Conservation (phyloP, 2,113 vertebrate genomes). For the Malurus melanocephalus region DNA sequence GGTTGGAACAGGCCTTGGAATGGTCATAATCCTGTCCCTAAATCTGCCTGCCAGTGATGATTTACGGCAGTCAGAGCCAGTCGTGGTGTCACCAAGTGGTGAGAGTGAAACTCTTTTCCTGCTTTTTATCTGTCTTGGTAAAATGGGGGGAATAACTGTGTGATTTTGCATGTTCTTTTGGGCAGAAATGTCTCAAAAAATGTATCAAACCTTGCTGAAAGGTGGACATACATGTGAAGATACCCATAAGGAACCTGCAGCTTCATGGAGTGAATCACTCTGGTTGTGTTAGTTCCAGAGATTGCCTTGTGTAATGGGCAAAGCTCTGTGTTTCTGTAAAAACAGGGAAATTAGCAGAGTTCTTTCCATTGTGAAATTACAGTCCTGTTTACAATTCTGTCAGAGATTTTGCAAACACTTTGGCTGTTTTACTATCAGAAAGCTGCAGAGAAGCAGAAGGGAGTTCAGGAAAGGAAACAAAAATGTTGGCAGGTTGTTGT, state of each 20-base stretch:
- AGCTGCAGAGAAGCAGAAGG: slow-evolving; percentile 28
- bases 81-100: slow-evolving; percentile 88
- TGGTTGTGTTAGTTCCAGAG: not conserved
- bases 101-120: slow-evolving; percentile 52
- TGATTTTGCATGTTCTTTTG: not conserved
- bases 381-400: not conserved
- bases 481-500: slow-evolving; percentile 36
- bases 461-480: slow-evolving; percentile 21
- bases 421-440: not conserved
- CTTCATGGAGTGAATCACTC: not conserved
- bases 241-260: not conserved
- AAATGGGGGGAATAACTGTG: not conserved
- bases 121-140: not conserved
- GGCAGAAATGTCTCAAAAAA: not conserved
- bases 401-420: not conserved
- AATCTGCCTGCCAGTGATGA: slow-evolving; percentile 86
- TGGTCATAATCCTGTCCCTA: slow-evolving; percentile 88
- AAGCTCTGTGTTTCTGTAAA: not conserved
- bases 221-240: not conserved
- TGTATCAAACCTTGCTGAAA: not conserved
- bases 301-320: not conserved
- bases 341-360: not conserved
- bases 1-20: slow-evolving; percentile 93
- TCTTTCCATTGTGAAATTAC: not conserved
- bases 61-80: slow-evolving; percentile 85